Conservation (phyloP, 2,888 invertebrate genomes). For the Meganola albula region DNA sequence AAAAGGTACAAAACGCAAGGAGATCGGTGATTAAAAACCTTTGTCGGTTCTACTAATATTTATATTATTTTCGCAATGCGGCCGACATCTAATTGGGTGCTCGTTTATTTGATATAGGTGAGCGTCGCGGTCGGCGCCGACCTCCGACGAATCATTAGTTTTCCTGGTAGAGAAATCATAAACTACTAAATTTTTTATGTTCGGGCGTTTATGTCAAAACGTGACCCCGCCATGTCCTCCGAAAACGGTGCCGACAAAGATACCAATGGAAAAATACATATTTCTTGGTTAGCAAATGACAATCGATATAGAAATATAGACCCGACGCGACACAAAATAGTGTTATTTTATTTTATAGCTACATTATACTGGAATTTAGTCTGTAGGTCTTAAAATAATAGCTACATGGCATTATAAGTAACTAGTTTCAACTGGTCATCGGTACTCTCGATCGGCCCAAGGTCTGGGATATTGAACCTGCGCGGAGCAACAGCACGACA, state of each 20-base stretch:
- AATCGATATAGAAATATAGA: no score
- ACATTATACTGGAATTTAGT: slow-evolving; percentile 8
- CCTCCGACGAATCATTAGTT: slow-evolving; percentile 70
- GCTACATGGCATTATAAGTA: slow-evolving; percentile 54
- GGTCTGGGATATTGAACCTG: slow-evolving; percentile 77
- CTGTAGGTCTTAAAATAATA: slow-evolving; percentile 49
- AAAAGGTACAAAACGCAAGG: slow-evolving; percentile 71
- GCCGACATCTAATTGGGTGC: slow-evolving; percentile 74
- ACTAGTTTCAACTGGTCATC: slow-evolving; percentile 64
- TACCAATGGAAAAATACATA: slow-evolving; percentile 46
- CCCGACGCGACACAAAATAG: no score
- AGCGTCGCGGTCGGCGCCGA: slow-evolving; percentile 53
- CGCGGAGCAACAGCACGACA: slow-evolving; percentile 64
- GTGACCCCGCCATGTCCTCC: slow-evolving; percentile 46
- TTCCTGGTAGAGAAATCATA: slow-evolving; percentile 71
- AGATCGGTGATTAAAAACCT: slow-evolving; percentile 77
- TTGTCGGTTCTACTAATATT: slow-evolving; percentile 79
- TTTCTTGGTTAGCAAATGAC: slow-evolving; percentile 28
- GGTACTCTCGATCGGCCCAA: slow-evolving; percentile 66
- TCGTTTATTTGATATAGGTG: slow-evolving; percentile 62
- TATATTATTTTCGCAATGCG: slow-evolving; percentile 74
- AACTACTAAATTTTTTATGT: slow-evolving; percentile 61
- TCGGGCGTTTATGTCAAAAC: slow-evolving; percentile 55
- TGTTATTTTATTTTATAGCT: no score
- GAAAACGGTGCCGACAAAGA: slow-evolving; percentile 45